Evolutionary conservation across 2,797 vertebrate genomes (phyloP).

Genomic region (Astyanax mexicanus): DNA sequence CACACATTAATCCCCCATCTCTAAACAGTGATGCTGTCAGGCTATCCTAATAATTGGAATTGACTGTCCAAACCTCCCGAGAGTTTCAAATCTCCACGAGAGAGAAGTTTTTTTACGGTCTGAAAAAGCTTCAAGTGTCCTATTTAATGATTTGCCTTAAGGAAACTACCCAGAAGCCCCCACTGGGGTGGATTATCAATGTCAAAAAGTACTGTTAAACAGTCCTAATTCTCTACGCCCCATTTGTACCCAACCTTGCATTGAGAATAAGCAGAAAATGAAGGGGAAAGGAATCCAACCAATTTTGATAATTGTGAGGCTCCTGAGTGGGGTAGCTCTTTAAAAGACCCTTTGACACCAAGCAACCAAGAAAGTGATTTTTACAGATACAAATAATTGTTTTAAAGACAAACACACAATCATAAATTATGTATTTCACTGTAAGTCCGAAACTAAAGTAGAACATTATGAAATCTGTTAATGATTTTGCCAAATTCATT

Average conservation of each 20-base stretch:
- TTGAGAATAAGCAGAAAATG: not conserved
- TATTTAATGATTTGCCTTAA: conserved; percentile 56
- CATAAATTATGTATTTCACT: no score
- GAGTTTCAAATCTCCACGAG: conserved; percentile 46
- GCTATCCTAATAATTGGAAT: conserved; percentile 54
- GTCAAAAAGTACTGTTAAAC: conserved; percentile 36
- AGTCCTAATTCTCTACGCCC: conserved; percentile 8
- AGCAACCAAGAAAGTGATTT: no score
- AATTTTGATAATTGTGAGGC: not conserved
- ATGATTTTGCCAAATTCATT: no score
- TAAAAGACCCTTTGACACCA: no score
- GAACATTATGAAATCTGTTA: no score
- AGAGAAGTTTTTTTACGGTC: conserved; percentile 56
- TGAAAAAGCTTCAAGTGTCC: conserved; percentile 55
- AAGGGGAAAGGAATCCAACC: not conserved
- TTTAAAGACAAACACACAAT: no score
- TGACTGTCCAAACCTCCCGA: conserved; percentile 43
- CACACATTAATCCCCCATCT: conserved; percentile 14
- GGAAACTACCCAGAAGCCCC: conserved; percentile 39
- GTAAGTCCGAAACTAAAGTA: no score
- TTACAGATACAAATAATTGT: no score
- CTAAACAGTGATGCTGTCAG: conserved; percentile 47
- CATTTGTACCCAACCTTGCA: not conserved
- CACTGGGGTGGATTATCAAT: conserved; percentile 52
- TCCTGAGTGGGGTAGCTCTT: no score